Evolutionary conservation across 2,113 vertebrate genomes (phyloP).

Genomic region (Aix galericulata): DNA sequence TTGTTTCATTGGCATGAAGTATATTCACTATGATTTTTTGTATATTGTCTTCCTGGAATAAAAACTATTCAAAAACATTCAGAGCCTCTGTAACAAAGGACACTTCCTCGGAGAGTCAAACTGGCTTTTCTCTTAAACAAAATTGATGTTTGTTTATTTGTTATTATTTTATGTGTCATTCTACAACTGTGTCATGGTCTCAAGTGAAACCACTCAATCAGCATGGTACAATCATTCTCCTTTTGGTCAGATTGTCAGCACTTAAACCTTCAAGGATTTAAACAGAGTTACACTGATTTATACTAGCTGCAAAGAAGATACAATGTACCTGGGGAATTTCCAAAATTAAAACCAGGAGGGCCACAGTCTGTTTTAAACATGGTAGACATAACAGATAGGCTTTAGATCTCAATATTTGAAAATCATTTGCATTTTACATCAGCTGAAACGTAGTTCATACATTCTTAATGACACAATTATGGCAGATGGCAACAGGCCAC

Average conservation of each 20-base stretch:
- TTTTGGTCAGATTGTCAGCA: not conserved
- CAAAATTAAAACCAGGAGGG: constrained; percentile 25
- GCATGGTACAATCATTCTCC: not conserved
- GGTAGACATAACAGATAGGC: not conserved
- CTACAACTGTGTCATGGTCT: not conserved
- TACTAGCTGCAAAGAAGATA: not conserved
- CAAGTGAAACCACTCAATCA: not conserved
- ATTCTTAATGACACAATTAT: constrained; percentile 1
- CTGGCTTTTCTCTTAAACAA: not conserved
- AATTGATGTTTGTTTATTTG: not conserved
- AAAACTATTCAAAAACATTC: not conserved
- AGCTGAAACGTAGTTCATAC: not conserved
- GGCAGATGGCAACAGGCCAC: constrained; percentile 8
- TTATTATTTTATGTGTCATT: not conserved
- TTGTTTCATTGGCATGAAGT: not conserved
- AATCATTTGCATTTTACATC: not conserved
- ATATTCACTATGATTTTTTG: not conserved
- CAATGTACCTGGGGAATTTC: not conserved
- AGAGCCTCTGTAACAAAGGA: not conserved
- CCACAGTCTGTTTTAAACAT: not conserved
- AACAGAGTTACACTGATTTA: not conserved
- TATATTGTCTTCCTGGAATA: not conserved
- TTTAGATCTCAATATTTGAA: not conserved
- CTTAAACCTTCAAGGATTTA: not conserved
- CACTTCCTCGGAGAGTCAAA: not conserved